Evolutionary conservation across 2,888 invertebrate genomes (phyloP), one percentile per base, ranked within the genome.

Genomic region (Eueremaeus valkanovi): DNA sequence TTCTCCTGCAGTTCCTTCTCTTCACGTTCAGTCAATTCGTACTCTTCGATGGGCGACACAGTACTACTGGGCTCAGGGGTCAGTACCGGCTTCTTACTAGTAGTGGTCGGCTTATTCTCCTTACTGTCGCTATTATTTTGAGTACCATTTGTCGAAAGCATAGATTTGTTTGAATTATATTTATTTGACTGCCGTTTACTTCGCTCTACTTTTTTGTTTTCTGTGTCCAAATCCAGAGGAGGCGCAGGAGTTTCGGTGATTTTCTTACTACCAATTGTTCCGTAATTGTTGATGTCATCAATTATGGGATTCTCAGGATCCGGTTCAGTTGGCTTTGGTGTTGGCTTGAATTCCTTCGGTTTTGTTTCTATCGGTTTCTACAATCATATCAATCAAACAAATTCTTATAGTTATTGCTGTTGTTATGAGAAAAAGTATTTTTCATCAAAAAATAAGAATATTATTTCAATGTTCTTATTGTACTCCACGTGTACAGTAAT

Each of bases 1-100:
- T 78, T 78, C 33, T 78, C 78, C 58, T 78, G 78, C 13, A 78
- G 40, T 49, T 78, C 78, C 55, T 76, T 76, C 31, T 78, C 78
- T 61, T 78, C 75, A 11, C 78, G 42, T 72, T 78, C 78, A 3
- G 78, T 77, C 13, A 78, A 27, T 40, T 78, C 78, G 31, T 77
- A 72, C 27, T 77, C 76, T 27, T 77, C 75, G 13, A 55, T 18
- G 3, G 63, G 63, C 63, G 63, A 9, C 11, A 31, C 2, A 36
- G 66, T 36, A 21, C 6, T 51, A 21, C 6, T 51, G 5, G 21
- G 21, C 6, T 51, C 51, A n/a, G n/a, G n/a, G n/a, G n/a, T n/a
- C n/a, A n/a, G n/a, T 45, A 16, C 3, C 45, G 5, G 5, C 40
- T 45, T 18, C 45, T 45, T 45, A 45, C 45, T 13, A n/a, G n/a